phyloP scores from a whole-genome alignment of 1,140 invertebrate genomes.

The Mesaphorura yosii region DNA sequence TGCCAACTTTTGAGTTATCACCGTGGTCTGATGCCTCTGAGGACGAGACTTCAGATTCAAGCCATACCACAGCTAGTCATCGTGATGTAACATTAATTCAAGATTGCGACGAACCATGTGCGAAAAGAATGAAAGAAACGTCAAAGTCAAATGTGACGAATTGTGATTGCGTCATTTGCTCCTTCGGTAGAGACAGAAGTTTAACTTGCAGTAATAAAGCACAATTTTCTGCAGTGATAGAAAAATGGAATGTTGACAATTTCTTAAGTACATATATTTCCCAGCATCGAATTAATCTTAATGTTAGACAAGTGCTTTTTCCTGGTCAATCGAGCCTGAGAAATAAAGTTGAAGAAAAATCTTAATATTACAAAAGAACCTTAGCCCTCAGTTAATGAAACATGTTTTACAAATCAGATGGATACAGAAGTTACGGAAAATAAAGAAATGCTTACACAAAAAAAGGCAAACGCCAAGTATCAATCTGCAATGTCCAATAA shows the following conservation, averaged over 20 bases:
- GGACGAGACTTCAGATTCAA: too few relatives aligned
- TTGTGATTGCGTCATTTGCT: neutral
- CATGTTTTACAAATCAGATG: too few relatives aligned
- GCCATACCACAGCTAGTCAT: neutral
- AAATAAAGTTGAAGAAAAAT: too few relatives aligned
- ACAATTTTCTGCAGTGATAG: conserved; percentile 21
- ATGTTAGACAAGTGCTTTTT: conserved; percentile 54
- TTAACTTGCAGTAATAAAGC: neutral
- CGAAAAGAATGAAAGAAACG: conserved; percentile 14
- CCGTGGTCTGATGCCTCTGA: conserved; percentile 40
- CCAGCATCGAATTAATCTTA: conserved; percentile 59
- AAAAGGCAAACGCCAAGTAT: too few relatives aligned
- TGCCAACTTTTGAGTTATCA: conserved; percentile 38
- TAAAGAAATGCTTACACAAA: too few relatives aligned
- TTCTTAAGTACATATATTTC: conserved; percentile 46
- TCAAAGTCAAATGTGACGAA: neutral
- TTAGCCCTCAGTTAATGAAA: too few relatives aligned
- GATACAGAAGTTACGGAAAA: too few relatives aligned
- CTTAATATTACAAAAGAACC: too few relatives aligned
- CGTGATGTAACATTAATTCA: neutral
- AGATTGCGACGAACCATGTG: conserved; percentile 7
- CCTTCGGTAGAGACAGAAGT: conserved; percentile 13
- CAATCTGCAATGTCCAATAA: too few relatives aligned
- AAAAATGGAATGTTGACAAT: conserved; percentile 38
- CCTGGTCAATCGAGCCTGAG: conserved; percentile 16